A percentile compares a stretch with the other conserved stretches of the same genome.
Conservation (phyloP, 2,888 invertebrate genomes). For the Acrobasis consociella region DNA sequence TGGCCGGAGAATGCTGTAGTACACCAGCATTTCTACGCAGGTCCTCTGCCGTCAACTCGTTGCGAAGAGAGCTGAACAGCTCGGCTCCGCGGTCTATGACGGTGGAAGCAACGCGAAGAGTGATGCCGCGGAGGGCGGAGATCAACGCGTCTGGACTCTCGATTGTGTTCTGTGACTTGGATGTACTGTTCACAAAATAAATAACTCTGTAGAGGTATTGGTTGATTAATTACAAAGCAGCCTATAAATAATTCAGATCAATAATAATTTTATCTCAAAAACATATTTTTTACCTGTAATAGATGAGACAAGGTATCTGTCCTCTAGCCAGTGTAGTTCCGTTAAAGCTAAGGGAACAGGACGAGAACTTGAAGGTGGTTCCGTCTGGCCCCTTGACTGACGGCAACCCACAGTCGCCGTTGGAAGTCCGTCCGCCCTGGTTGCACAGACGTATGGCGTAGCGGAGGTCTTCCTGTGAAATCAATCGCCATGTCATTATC, state of each 20-base stretch:
- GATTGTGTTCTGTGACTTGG: slow-evolving; percentile 44
- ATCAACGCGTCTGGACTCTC: slow-evolving; percentile 57
- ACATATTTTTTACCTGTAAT: slow-evolving; percentile 85
- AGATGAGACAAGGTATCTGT: slow-evolving; percentile 96
- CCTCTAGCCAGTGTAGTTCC: slow-evolving; percentile 98
- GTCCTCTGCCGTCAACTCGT: slow-evolving; percentile 82
- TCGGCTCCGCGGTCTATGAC: slow-evolving; percentile 90
- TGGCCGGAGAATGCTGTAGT: slow-evolving; percentile 77
- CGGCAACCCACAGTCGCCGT: slow-evolving; percentile 95
- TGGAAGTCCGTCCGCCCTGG: slow-evolving; percentile 95
- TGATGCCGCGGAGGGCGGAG: slow-evolving; percentile 65
- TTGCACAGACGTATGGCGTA: slow-evolving; percentile 95
- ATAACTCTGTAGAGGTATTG: too few relatives aligned
- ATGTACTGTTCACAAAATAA: slow-evolving; percentile 37
- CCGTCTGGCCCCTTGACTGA: slow-evolving; percentile 96
- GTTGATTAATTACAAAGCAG: too few relatives aligned
- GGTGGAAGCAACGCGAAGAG: slow-evolving; percentile 88
- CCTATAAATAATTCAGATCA: too few relatives aligned
- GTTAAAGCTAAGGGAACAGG: slow-evolving; percentile 96
- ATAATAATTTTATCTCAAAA: too few relatives aligned
- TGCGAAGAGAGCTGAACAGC: slow-evolving; percentile 89
- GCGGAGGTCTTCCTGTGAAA: slow-evolving; percentile 88
- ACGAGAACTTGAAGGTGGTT: slow-evolving; percentile 93
- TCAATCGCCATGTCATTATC: neutral
- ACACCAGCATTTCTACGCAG: slow-evolving; percentile 58